Conservation (phyloP, 1,140 invertebrate genomes). For the Mesaphorura yosii region DNA sequence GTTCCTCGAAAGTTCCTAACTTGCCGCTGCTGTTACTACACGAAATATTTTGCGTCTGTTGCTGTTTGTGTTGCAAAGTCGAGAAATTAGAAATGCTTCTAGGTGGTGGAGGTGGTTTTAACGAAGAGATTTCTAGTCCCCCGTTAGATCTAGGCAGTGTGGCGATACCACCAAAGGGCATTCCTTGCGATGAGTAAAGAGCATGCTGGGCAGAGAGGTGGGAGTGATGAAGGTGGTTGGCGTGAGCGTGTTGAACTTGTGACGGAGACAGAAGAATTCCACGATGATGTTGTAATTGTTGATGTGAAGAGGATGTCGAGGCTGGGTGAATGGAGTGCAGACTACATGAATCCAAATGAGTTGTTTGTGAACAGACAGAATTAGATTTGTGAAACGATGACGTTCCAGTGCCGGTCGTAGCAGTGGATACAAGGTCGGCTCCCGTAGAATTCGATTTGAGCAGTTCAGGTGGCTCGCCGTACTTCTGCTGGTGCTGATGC, state of each 20-base stretch:
- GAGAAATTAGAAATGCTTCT: constrained; percentile 5
- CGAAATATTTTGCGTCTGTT: not conserved
- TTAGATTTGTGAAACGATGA: not conserved
- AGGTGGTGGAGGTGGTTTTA: constrained; percentile 5
- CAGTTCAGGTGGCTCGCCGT: constrained; percentile 29
- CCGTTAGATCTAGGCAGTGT: constrained; percentile 5
- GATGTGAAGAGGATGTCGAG: not conserved
- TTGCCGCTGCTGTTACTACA: not conserved
- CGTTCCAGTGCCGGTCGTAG: constrained; percentile 10
- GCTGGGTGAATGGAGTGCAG: not conserved
- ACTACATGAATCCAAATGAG: not conserved
- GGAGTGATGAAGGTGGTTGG: not conserved
- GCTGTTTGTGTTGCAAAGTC: not conserved
- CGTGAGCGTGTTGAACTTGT: not conserved
- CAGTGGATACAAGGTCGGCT: not conserved
- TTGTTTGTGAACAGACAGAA: constrained; percentile 4
- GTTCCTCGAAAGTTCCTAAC: not conserved
- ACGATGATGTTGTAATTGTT: constrained; percentile 4
- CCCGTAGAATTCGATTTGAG: constrained; percentile 29
- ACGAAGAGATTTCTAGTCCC: not conserved
- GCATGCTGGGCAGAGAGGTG: too few relatives aligned
- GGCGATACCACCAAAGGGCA: not conserved
- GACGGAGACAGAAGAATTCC: constrained; percentile 4
- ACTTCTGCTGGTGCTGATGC: constrained; percentile 9
- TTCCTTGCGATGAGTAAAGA: too few relatives aligned